Evolutionary conservation across 1,140 invertebrate genomes (phyloP).

Genomic region (Pemphigus obesinymphae): DNA sequence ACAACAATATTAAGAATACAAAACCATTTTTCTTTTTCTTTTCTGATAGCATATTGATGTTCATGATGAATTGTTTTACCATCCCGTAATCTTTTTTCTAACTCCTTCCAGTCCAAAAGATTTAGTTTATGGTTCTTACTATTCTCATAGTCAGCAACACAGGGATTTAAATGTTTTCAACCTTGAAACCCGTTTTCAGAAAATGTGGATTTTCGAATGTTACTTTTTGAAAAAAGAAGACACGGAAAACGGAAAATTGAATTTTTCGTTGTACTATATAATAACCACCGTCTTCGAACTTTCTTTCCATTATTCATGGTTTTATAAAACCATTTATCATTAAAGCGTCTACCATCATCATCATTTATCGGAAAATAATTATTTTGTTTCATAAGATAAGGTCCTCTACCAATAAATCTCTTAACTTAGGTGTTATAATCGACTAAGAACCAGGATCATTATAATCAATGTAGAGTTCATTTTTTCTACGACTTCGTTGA

Average conservation of each 20-base stretch:
- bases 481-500: no score
- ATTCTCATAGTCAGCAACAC: background rate
- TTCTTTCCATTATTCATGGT: background rate
- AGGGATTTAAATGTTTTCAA: background rate
- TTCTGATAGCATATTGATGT: no score
- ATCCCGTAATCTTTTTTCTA: background rate
- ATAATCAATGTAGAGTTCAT: no score
- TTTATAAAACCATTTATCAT: background rate
- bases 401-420: background rate
- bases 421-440: background rate
- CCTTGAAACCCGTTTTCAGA: background rate
- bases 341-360: background rate
- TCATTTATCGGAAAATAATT: background rate
- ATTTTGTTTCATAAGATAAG: background rate
- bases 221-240: background rate
- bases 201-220: background rate
- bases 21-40: background rate
- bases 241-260: background rate
- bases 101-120: background rate
- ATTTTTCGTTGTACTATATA: background rate
- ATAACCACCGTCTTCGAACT: background rate
- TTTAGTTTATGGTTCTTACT: background rate
- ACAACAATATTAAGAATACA: background rate
- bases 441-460: no score
- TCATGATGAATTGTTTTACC: background rate